phyloP scores from a whole-genome alignment of 64 coral and sea anemone species.

The Actinia equina region DNA sequence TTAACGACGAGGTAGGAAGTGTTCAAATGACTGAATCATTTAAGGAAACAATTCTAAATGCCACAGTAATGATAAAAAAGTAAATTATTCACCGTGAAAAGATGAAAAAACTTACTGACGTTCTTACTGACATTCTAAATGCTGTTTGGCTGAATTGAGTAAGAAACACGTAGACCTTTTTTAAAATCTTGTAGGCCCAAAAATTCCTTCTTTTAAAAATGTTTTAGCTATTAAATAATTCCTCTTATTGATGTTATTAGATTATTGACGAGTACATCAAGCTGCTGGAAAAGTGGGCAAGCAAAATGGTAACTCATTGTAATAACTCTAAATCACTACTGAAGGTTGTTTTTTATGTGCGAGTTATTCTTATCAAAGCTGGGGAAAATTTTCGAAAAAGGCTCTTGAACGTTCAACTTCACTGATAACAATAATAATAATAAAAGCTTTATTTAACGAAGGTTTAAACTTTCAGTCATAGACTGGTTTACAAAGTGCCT shows the following conservation, averaged over 20 bases:
- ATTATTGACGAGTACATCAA: neutral
- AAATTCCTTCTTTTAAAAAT: neutral
- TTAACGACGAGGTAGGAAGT: neutral
- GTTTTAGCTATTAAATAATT: neutral
- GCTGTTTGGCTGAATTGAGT: neutral
- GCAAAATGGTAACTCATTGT: slow-evolving; percentile 8
- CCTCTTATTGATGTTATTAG: neutral
- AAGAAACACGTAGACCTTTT: neutral
- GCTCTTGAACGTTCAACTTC: no score
- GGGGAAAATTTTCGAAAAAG: no score
- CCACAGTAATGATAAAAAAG: no score
- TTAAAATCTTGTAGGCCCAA: neutral
- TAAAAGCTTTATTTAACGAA: no score
- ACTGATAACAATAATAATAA: no score
- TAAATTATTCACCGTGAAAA: no score
- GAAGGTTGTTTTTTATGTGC: neutral
- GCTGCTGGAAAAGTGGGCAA: slow-evolving; percentile 4
- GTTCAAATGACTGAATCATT: neutral
- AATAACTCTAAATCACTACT: neutral
- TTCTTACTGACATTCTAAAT: neutral
- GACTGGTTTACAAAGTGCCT: no score
- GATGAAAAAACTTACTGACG: no score
- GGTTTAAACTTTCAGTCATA: no score
- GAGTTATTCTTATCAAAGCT: no score
- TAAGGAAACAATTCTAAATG: neutral